phyloP scores from a whole-genome alignment of 2,113 vertebrate species.

The Pao palembangensis region DNA sequence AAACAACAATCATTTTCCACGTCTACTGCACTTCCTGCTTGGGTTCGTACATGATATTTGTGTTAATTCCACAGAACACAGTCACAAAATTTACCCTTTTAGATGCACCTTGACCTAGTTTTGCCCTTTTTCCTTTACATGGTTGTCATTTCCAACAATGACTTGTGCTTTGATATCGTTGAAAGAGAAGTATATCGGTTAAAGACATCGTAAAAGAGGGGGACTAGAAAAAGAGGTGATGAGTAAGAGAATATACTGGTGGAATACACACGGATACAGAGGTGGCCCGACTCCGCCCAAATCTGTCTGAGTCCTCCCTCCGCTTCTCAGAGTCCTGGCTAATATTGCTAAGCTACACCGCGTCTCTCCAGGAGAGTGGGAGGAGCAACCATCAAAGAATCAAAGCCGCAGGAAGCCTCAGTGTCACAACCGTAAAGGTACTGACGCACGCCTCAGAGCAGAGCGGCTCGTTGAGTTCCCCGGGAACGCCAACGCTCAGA shows the following conservation, averaged over 20 bases:
- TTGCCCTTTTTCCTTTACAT: slow-evolving; percentile 38
- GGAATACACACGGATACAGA: slow-evolving; percentile 71
- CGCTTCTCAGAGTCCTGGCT: slow-evolving; percentile 55
- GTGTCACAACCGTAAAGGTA: slow-evolving; percentile 13
- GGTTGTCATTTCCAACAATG: slow-evolving; percentile 67
- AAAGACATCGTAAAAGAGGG: slow-evolving; percentile 68
- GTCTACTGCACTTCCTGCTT: slow-evolving; percentile 69
- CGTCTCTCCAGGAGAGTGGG: neutral
- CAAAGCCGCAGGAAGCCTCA: slow-evolving; percentile 27
- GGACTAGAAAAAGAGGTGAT: slow-evolving; percentile 58
- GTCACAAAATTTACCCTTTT: slow-evolving; percentile 74
- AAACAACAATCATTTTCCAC: slow-evolving; percentile 77
- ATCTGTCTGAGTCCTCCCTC: slow-evolving; percentile 46
- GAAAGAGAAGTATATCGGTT: slow-evolving; percentile 36
- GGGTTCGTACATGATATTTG: slow-evolving; percentile 72
- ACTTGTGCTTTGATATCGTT: slow-evolving; percentile 79
- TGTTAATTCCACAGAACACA: slow-evolving; percentile 72
- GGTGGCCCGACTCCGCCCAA: slow-evolving; percentile 62
- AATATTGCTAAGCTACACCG: slow-evolving; percentile 61
- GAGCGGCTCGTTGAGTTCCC: slow-evolving; percentile 8
- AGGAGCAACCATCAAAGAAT: neutral
- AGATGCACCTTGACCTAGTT: slow-evolving; percentile 60
- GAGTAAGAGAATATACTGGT: slow-evolving; percentile 70
- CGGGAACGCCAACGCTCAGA: neutral
- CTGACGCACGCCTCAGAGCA: slow-evolving; percentile 11